Evolutionary conservation across 2,888 invertebrate genomes (phyloP).

Genomic region (Catocala fraxini): DNA sequence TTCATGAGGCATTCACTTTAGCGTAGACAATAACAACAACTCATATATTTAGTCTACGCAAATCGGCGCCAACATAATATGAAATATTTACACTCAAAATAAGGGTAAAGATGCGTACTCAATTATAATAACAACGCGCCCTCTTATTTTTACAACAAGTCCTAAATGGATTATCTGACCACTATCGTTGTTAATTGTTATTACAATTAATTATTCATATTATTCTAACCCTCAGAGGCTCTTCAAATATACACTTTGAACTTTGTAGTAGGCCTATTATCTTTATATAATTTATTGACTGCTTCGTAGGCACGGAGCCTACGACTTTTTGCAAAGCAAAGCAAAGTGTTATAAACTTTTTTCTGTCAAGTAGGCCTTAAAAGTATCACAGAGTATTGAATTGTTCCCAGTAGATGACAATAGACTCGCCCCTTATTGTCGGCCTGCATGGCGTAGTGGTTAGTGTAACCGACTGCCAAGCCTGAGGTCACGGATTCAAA

Average conservation of each 20-base stretch:
- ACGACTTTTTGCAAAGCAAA: no score
- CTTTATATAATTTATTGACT: no score
- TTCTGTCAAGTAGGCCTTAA: no score
- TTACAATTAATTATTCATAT: slow-evolving; percentile 16
- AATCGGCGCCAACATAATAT: slow-evolving; percentile 28
- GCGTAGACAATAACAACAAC: background rate
- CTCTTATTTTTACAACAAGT: slow-evolving; percentile 38
- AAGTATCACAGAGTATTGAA: no score
- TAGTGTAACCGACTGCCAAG: no score
- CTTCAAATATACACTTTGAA: background rate
- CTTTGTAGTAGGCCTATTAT: background rate
- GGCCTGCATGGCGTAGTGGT: no score
- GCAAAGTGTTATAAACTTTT: no score
- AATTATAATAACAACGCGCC: slow-evolving; percentile 34
- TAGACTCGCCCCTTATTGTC: no score
- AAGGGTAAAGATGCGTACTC: slow-evolving; percentile 29
- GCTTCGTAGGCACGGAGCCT: no score
- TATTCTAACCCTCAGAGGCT: background rate
- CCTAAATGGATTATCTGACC: slow-evolving; percentile 24
- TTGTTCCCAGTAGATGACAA: no score
- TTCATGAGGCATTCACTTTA: no score
- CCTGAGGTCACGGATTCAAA: no score
- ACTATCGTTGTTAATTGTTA: slow-evolving; percentile 24
- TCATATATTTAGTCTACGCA: background rate
- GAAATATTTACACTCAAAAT: slow-evolving; percentile 31